phyloP scores from a whole-genome alignment of 2,888 invertebrate species.

The Prosapia bicincta region DNA sequence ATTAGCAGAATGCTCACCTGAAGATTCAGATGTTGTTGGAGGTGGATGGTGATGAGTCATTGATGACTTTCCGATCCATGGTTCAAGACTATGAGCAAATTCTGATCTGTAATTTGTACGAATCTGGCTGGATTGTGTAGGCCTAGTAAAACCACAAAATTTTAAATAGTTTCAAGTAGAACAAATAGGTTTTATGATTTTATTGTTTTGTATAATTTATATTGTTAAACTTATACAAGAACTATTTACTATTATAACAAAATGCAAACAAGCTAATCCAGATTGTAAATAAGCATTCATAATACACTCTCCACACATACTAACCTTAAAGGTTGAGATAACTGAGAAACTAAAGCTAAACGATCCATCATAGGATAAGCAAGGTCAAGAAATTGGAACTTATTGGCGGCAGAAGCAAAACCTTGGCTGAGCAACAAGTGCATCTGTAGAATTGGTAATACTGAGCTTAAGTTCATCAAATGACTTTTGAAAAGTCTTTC shows the following conservation, averaged over 20 bases:
- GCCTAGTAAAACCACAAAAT: constrained; percentile 46
- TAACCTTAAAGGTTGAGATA: constrained; percentile 58
- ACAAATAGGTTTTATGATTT: no score
- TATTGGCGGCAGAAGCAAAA: constrained; percentile 67
- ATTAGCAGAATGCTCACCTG: no score
- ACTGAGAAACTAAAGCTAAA: constrained; percentile 60
- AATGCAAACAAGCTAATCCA: no score
- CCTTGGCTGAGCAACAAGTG: constrained; percentile 67
- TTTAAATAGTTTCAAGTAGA: no score
- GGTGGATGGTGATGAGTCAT: constrained; percentile 22
- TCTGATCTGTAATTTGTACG: constrained; percentile 60
- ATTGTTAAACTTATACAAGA: no score
- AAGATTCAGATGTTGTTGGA: not conserved
- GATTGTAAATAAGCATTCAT: no score
- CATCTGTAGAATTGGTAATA: constrained; percentile 64
- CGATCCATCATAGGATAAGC: constrained; percentile 65
- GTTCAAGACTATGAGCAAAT: constrained; percentile 60
- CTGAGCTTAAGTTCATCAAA: constrained; percentile 54
- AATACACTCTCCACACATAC: no score
- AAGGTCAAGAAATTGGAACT: constrained; percentile 69
- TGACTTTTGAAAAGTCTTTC: constrained; percentile 55
- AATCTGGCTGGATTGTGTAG: constrained; percentile 72
- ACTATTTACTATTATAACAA: no score
- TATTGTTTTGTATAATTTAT: no score
- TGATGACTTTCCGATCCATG: constrained; percentile 53